These are phyloP conservation scores for Heteronetta atricapilla DNA, from an alignment of 2,113 vertebrate genomes.

Conservation along the genomic window DNA sequence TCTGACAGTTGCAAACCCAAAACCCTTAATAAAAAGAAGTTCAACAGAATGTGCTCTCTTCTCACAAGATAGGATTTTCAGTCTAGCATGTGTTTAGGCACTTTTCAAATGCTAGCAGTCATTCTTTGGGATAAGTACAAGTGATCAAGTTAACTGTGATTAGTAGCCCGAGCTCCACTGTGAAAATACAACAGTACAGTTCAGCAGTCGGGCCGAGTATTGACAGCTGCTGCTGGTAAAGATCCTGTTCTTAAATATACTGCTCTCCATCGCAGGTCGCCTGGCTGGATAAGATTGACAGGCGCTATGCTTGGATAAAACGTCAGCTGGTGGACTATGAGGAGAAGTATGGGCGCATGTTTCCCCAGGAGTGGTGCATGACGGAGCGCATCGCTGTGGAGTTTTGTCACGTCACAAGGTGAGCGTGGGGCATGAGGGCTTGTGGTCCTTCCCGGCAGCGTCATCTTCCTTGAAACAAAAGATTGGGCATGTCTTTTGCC, in stretches of 20 bases:
- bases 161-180: not conserved
- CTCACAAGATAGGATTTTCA: not conserved
- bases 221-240: not conserved
- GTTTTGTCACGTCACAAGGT: constrained; percentile 97
- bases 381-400: constrained; percentile 95
- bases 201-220: not conserved
- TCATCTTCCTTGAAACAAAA: not conserved
- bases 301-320: constrained; percentile 96
- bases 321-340: constrained; percentile 97
- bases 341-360: constrained; percentile 97
- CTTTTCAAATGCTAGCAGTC: not conserved
- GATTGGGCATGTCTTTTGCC: not conserved
- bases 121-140: not conserved
- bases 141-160: not conserved
- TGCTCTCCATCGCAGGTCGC: constrained; percentile 82
- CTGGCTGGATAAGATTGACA: constrained; percentile 96
- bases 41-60: not conserved
- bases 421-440: not conserved
- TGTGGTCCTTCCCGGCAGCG: not conserved
- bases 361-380: constrained; percentile 96
- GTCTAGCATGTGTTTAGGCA: not conserved
- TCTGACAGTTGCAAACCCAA: not conserved
- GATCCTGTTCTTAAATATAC: accelerated
- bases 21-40: not conserved
- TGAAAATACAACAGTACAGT: not conserved